These are phyloP conservation scores for Pseudachorutes palmiensis DNA, from an alignment of 1,140 invertebrate species.

Conservation along the genomic window DNA sequence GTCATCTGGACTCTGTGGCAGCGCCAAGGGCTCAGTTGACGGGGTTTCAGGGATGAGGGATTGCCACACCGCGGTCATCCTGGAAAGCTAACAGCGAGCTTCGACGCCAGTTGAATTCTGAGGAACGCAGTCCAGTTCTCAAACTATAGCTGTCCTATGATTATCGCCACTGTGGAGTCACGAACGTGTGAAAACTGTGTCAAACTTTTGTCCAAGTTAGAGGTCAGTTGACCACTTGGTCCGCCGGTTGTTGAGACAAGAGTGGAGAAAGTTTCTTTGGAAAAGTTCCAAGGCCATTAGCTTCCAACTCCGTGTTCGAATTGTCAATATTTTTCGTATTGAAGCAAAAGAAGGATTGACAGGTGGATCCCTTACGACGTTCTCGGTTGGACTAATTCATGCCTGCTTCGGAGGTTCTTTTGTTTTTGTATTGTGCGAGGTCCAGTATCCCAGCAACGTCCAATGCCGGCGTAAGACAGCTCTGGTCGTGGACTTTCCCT, in stretches of 20 bases:
- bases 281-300: neutral
- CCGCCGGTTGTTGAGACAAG: neutral
- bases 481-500: neutral
- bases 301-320: neutral
- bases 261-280: neutral
- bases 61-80: constrained; percentile 31
- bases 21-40: constrained; percentile 30
- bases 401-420: neutral
- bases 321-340: neutral
- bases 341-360: neutral
- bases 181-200: neutral
- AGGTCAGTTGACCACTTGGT: neutral
- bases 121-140: neutral
- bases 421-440: too few species aligned
- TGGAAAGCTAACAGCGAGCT: neutral
- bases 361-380: neutral
- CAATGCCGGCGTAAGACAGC: neutral
- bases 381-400: neutral
- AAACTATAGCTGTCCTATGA: neutral
- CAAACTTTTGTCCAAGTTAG: neutral
- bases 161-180: neutral
- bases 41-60: constrained; percentile 31
- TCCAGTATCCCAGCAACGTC: neutral
- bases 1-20: neutral
- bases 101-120: neutral